Evolutionary conservation across 2,797 vertebrate species (phyloP).

Genomic region (Sphenopsis melanotis): DNA sequence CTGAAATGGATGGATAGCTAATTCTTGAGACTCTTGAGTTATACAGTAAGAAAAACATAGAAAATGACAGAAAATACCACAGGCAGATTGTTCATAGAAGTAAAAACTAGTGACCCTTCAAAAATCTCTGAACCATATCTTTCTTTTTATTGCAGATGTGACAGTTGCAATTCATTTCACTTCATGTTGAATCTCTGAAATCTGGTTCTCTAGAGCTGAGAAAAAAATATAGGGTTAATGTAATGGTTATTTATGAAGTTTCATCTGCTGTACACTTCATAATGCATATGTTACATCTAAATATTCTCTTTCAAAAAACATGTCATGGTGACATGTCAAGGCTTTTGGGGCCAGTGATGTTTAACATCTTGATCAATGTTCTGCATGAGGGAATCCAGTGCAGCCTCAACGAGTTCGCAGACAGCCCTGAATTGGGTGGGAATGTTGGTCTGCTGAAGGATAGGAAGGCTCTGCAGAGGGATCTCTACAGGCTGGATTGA

Average conservation of each 20-base stretch:
- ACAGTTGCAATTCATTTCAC: neutral
- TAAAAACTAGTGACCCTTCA: neutral
- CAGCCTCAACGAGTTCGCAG: neutral
- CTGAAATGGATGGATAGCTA: neutral
- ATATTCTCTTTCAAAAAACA: neutral
- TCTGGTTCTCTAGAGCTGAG: neutral
- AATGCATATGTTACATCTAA: neutral
- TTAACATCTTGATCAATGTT: neutral
- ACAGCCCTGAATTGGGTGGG: neutral
- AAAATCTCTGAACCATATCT: neutral
- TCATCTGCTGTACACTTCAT: neutral
- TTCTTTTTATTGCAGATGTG: neutral
- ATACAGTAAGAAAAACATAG: neutral
- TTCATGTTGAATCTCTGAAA: neutral
- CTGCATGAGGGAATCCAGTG: neutral
- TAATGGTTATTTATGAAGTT: neutral
- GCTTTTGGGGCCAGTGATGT: neutral
- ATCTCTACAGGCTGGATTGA: neutral
- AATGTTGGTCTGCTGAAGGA: neutral
- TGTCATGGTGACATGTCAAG: neutral
- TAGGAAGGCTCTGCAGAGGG: neutral
- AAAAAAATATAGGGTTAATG: neutral
- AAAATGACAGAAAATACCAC: neutral
- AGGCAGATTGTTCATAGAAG: neutral
- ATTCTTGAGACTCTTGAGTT: neutral